Percentiles rank a stretch among this genome's conserved stretches.
Conservation (phyloP, 2,113 vertebrate genomes). For the Leptobrachium ailaonicum region DNA sequence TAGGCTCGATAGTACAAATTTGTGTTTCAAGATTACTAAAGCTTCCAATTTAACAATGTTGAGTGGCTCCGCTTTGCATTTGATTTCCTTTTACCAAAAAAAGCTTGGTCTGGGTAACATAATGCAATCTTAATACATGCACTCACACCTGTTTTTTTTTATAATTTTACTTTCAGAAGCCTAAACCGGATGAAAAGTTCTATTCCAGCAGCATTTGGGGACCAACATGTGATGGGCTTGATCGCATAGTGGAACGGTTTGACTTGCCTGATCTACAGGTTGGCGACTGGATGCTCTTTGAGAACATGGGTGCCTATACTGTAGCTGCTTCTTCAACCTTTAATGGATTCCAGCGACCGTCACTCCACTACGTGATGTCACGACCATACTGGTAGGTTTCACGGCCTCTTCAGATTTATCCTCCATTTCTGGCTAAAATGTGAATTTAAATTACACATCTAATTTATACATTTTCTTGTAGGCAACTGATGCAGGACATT, state of each 20-base stretch:
- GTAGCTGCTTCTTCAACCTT: slow-evolving; percentile 95
- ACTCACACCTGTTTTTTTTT: too few species aligned
- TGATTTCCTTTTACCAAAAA: too few species aligned
- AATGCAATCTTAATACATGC: too few species aligned
- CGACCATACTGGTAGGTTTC: slow-evolving; percentile 81
- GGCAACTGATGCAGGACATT: slow-evolving; percentile 88
- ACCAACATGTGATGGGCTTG: slow-evolving; percentile 92
- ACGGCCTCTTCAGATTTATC: neutral
- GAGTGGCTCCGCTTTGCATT: too few species aligned
- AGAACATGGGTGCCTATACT: slow-evolving; percentile 97
- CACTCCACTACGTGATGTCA: slow-evolving; percentile 89
- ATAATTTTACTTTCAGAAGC: slow-evolving; percentile 67
- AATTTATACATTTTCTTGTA: slow-evolving; percentile 50
- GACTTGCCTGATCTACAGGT: slow-evolving; percentile 86
- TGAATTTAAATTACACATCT: neutral
- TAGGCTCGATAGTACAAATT: too few species aligned
- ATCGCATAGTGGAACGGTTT: slow-evolving; percentile 90
- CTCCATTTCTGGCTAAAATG: neutral
- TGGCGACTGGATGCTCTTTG: slow-evolving; percentile 94
- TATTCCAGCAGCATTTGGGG: slow-evolving; percentile 96
- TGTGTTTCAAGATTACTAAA: too few species aligned
- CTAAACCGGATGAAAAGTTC: slow-evolving; percentile 86
- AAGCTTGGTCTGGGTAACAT: too few species aligned
- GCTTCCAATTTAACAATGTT: too few species aligned
- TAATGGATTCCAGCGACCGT: slow-evolving; percentile 92